Percentiles rank a stretch among this genome's conserved stretches.
phyloP scores from a whole-genome alignment of 2,113 vertebrate species.

The Tragelaphus imberbis region DNA sequence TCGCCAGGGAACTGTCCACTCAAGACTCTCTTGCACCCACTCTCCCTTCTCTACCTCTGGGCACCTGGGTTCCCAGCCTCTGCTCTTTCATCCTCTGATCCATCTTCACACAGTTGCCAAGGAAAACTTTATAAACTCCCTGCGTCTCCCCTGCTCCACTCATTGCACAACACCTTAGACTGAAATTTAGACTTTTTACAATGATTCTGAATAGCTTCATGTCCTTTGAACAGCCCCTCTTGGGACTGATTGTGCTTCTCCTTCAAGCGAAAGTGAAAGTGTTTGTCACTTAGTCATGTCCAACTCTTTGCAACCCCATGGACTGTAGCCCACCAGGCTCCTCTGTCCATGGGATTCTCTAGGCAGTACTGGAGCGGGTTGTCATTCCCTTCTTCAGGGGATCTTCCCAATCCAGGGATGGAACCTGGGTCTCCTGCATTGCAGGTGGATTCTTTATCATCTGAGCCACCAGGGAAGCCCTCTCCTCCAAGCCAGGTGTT shows the following conservation, averaged over 20 bases:
- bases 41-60: neutral
- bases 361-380: rapidly evolving
- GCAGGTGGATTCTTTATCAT: neutral
- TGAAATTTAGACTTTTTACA: neutral
- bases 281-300: neutral
- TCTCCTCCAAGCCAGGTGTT: neutral
- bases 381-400: neutral
- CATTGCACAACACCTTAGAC: neutral
- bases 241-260: neutral
- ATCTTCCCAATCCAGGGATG: neutral
- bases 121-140: neutral
- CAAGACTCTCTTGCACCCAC: neutral
- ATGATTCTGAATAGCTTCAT: neutral
- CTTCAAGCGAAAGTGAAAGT: neutral
- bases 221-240: neutral
- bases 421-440: neutral
- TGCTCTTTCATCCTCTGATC: neutral
- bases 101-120: neutral
- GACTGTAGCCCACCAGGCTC: neutral
- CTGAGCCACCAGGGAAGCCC: neutral
- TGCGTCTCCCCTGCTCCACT: neutral
- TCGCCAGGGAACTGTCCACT: neutral
- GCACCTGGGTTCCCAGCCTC: neutral
- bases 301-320: neutral
- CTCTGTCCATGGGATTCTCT: neutral